Base-by-base conservation (phyloP, 2,113 vertebrate species). In the Lagopus leucura region DNA sequence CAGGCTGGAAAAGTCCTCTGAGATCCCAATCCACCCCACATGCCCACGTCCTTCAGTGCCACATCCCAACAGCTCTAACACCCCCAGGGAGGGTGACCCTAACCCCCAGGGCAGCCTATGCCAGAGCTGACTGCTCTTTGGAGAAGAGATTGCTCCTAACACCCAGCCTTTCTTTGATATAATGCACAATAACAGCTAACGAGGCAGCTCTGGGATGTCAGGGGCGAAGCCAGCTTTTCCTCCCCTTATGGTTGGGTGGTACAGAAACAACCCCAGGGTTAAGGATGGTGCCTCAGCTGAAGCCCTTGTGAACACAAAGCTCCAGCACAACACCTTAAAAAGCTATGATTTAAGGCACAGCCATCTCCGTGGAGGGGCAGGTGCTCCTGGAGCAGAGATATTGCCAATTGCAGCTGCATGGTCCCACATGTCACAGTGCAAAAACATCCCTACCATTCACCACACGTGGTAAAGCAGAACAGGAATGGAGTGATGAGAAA, bases 401-500 rank as follows among this genome's bases (percentile, higher is more conserved):
- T 6, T n/a, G 13, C n/a, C 25, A 30, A 70, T 5, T 34, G 22
- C 16, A 70, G 24, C 54, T 61, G 27, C 5, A 7, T 11, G 52
- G 76, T 63, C 48, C 72, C 3, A 0, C 6, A 54, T 28, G 17
- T 28, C 40, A 14, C 43, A 10, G 17, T 7, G 14, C 36, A 58
- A 47, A 72, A 67, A 15, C 42, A n/a, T 15, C 28, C 12, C 17
- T 32, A 32, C 70, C 34, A 34, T 70, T 21, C 36, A 64, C 4
- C n/a, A 32, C 4, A 20, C 3, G 2, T 0, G 0, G 38, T 25
- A 19, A 71, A 66, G 40, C 70, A 72, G 17, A 81, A 27, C 21
- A 20, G 20, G 32, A 67, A 61, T 1, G 8, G 18, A 67, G 27
- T 25, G 30, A 22, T 2, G 25, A 11, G 30, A 34, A 80, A 43